Evolutionary conservation across 2,113 vertebrate species (phyloP).

Genomic region (Gambusia affinis): DNA sequence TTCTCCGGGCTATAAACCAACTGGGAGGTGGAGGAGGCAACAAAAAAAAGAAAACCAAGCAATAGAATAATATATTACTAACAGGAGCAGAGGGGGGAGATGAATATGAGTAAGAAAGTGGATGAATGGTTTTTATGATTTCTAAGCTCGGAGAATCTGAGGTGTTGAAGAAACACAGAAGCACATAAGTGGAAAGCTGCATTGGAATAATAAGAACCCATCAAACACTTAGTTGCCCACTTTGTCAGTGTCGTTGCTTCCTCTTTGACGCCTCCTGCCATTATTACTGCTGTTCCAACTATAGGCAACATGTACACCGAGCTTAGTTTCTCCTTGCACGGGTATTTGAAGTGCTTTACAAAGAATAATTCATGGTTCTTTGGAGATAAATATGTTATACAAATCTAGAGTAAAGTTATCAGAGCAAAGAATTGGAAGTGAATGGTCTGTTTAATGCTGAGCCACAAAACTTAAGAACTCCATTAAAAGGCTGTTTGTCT

Average conservation of each 20-base stretch:
- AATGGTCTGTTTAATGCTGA: neutral
- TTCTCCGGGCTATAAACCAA: constrained; percentile 52
- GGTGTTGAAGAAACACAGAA: constrained; percentile 21
- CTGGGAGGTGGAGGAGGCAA: constrained; percentile 18
- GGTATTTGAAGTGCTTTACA: constrained; percentile 22
- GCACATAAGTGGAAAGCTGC: constrained; percentile 23
- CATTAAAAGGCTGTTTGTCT: neutral
- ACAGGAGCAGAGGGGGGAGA: constrained; percentile 42
- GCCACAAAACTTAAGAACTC: constrained; percentile 1
- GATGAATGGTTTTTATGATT: constrained; percentile 43
- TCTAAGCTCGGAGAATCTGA: constrained; percentile 9
- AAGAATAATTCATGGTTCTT: constrained; percentile 15
- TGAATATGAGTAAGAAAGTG: constrained; percentile 54
- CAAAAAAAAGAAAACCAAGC: neutral
- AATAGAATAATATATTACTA: constrained; percentile 48
- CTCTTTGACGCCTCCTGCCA: constrained; percentile 11
- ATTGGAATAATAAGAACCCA: constrained; percentile 41
- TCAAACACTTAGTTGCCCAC: constrained; percentile 31
- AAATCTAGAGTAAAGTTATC: constrained; percentile 1
- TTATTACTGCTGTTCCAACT: neutral
- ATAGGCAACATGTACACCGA: neutral
- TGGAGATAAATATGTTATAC: constrained; percentile 8
- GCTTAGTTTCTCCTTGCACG: constrained; percentile 16
- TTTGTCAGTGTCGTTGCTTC: constrained; percentile 40
- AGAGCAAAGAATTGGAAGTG: neutral